Base-by-base conservation (phyloP, 2,797 vertebrate species). In the Lycodopsis pacificus region DNA sequence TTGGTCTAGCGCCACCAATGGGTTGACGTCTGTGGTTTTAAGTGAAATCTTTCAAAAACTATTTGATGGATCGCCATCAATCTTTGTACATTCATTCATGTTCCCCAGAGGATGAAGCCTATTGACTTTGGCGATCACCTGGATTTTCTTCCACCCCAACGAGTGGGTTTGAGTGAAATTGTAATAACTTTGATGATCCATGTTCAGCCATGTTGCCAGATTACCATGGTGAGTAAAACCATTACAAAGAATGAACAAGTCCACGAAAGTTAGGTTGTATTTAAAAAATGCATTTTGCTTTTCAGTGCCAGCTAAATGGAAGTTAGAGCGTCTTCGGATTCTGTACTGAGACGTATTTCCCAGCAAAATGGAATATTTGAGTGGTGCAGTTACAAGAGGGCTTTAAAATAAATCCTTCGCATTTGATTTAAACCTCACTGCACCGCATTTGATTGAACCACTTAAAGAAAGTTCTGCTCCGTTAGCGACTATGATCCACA, bases 11-110 rank as follows among this genome's bases (percentile, higher is more conserved):
- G n/a, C n/a, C n/a, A n/a, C n/a, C n/a, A n/a, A n/a, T n/a, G n/a
- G n/a, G n/a, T n/a, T n/a, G n/a, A n/a, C n/a, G n/a, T n/a, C n/a
- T n/a, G n/a, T n/a, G n/a, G n/a, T n/a, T n/a, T n/a, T n/a, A n/a
- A n/a, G n/a, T n/a, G n/a, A n/a, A n/a, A n/a, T n/a, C n/a, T n/a
- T n/a, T n/a, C n/a, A n/a, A n/a, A n/a, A n/a, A n/a, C n/a, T n/a
- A n/a, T n/a, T n/a, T n/a, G n/a, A n/a, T n/a, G 7, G 30, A 32
- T 32, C 3, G 30, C 30, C 27, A 20, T 34, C 8, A 19, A 34
- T 1, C 8, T 6, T 5, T 17, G 2, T 10, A 4, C 10, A 1
- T 12, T 12, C 10, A 51, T 22, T 49, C 12, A 0, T 9, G 19
- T 15, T 36, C 46, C 44, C 46, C 44, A 5, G 30, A 51, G 30